Evolutionary conservation across 2,113 vertebrate species (phyloP).

Genomic region (Caranx melampygus): DNA sequence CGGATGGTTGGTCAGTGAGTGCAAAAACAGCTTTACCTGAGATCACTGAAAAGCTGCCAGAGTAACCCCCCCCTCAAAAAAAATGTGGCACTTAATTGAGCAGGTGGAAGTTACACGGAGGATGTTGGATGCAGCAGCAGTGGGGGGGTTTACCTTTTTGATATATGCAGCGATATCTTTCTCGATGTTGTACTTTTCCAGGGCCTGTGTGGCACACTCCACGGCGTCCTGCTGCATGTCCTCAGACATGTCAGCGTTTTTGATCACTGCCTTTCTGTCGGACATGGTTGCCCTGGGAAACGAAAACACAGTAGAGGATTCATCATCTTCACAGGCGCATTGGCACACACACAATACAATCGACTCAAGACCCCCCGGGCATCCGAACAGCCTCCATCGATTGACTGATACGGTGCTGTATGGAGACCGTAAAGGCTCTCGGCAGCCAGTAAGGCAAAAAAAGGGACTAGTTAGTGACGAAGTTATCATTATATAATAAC

Average conservation of each 20-base stretch:
- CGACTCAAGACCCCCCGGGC: constrained; percentile 3
- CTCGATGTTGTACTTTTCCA: constrained; percentile 99
- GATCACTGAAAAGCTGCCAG: neutral
- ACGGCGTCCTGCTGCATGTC: constrained; percentile 97
- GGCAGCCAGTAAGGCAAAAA: neutral
- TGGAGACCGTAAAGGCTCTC: neutral
- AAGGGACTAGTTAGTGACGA: constrained; percentile 12
- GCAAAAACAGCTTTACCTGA: neutral
- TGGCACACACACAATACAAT: constrained; percentile 9
- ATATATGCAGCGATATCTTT: constrained; percentile 98
- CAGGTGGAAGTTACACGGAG: neutral
- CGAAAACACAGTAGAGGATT: constrained; percentile 65
- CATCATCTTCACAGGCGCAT: constrained; percentile 39
- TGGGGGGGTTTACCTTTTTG: constrained; percentile 89
- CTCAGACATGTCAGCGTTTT: constrained; percentile 87
- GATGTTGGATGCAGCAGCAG: neutral
- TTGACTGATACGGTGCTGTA: neutral
- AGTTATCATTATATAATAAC: constrained; percentile 76
- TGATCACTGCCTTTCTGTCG: constrained; percentile 87
- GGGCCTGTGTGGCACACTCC: constrained; percentile 95
- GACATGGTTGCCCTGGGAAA: constrained; percentile 81
- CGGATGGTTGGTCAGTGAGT: neutral
- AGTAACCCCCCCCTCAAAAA: neutral
- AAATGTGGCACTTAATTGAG: neutral
- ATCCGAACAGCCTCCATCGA: constrained; percentile 31